Base-by-base conservation (phyloP, 2,113 vertebrate genomes). In the Psephotus haematonotus region DNA sequence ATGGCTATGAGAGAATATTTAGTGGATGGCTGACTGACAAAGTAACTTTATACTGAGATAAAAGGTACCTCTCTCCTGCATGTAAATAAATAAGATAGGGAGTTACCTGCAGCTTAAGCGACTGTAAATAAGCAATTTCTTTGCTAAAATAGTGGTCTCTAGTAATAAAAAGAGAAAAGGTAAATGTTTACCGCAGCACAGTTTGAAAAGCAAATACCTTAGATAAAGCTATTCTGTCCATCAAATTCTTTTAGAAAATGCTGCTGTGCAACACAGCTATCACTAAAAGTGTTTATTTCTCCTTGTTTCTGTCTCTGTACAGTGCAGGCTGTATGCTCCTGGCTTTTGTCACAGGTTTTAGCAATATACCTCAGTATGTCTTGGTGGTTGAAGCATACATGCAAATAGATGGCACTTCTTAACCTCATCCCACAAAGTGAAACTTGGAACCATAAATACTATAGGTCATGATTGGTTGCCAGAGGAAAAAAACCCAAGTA, bases 41-140 rank as follows among this genome's bases (percentile, higher is more conserved):
- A 94, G 52, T 81, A 93, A 57, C 72, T 78, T 88, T 88, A 78
- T 43, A 24, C 46, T 86, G 46, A 86, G 80, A 64, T 84, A 92
- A 88, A 78, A 75, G 4, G 2, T 91, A 55, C n/a, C 28, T 81
- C 70, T 37, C 28, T 81, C 70, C 25, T 91, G 3, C 19, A 11
- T 71, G 29, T 22, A 57, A 86, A 31, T 29, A 85, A 92, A 85
- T 85, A 64, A 71, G 79, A 52, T 11, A 14, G 29, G 49, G 47
- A 57, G 33, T 49, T 86, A 74, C 43, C 69, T 75, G 37, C 47
- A 47, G 68, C 69, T 60, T 20, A 81, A n/a, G 23, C 33, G 46
- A 74, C 33, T 39, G 35, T 78, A 89, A 78, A 63, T 57, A 77
- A 68, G 24, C 31, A 49, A 20, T 82, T 75, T 82, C 19, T 44